Percentiles rank a stretch among this genome's conserved stretches.
These are phyloP conservation scores for Hedychridium roseum DNA, from an alignment of 2,888 invertebrate species.

Conservation along the genomic window DNA sequence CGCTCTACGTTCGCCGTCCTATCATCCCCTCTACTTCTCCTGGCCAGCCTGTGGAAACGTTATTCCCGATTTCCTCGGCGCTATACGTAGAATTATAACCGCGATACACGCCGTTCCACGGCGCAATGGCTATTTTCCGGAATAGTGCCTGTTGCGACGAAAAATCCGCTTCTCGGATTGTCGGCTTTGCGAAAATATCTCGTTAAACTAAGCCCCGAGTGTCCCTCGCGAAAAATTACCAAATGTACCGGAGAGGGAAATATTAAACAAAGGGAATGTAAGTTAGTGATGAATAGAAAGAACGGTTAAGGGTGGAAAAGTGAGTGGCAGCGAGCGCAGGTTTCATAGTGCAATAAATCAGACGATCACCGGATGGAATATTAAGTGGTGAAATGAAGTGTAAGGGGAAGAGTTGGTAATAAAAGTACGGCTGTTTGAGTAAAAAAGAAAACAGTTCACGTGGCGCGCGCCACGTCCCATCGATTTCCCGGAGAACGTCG, in stretches of 20 bases:
- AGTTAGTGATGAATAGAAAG: background rate
- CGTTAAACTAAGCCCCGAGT: background rate
- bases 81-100: slow-evolving; percentile 12
- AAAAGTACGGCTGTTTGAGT: background rate
- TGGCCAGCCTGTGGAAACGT: no score
- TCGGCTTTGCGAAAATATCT: background rate
- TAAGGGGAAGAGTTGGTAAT: background rate
- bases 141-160: background rate
- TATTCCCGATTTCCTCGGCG: slow-evolving; percentile 19
- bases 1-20: no score
- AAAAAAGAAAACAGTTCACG: background rate
- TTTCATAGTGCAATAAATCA: background rate
- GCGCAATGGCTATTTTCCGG: background rate
- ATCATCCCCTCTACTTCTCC: no score
- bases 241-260: background rate
- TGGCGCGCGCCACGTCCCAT: background rate
- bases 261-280: background rate
- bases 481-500: slow-evolving; percentile 8
- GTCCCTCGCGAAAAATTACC: no score
- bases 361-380: background rate
- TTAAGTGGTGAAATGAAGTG: background rate
- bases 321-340: background rate
- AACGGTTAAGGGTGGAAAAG: background rate
- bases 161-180: background rate
- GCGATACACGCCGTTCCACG: background rate